Evolutionary conservation across 2,113 vertebrate genomes (phyloP).

Genomic region (Forbesichthys agassizii): DNA sequence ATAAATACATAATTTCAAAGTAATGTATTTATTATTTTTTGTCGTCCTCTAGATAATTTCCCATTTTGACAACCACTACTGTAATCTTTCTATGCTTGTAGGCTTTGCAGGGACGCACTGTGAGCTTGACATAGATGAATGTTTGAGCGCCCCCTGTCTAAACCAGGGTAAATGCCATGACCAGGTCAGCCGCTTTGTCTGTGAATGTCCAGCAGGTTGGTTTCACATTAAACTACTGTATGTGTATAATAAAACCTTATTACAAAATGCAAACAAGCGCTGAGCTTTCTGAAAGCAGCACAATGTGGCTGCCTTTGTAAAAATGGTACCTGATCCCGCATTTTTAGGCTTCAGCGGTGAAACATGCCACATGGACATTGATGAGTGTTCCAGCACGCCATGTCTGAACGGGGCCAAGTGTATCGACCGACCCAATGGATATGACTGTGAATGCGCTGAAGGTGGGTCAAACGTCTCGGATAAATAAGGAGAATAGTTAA

Average conservation of each 20-base stretch:
- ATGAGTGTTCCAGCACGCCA: constrained; percentile 93
- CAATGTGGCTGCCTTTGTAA: too few species aligned
- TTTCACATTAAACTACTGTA: constrained; percentile 1
- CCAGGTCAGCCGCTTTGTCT: constrained; percentile 84
- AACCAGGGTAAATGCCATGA: constrained; percentile 85
- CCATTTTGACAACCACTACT: too few species aligned
- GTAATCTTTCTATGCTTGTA: constrained; percentile 46
- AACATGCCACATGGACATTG: constrained; percentile 91
- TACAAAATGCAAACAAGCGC: neutral
- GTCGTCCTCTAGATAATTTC: too few species aligned
- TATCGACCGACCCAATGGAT: constrained; percentile 89
- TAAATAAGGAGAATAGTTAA: neutral
- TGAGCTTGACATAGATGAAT: constrained; percentile 83
- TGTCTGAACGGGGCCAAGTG: constrained; percentile 95
- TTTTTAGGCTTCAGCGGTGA: constrained; percentile 89
- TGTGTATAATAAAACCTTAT: neutral
- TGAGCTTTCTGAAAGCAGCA: neutral
- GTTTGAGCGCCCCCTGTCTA: constrained; percentile 85
- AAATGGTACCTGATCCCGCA: neutral
- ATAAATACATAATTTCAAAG: neutral
- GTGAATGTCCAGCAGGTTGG: constrained; percentile 86
- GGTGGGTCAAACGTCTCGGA: constrained; percentile 64
- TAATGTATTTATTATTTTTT: too few species aligned
- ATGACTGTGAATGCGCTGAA: constrained; percentile 94
- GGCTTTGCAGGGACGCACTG: constrained; percentile 85